Percentiles rank a stretch among this genome's conserved stretches.
These are phyloP conservation scores for Phenacoccus solenopsis DNA, from an alignment of 1,140 invertebrate species.

Conservation along the genomic window DNA sequence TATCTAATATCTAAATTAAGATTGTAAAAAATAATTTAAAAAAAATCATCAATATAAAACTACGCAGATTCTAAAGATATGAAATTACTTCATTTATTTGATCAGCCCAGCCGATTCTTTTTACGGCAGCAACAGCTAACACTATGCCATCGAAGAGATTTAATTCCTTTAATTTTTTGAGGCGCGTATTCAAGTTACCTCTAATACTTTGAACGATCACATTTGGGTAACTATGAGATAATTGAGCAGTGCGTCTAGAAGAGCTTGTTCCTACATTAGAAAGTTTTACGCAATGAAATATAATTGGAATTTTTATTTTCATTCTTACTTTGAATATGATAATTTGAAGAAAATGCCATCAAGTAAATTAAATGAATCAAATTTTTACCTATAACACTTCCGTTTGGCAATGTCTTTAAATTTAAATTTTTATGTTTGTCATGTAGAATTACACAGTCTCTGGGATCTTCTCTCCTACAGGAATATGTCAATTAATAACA, in stretches of 20 bases:
- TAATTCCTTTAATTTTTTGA: constrained; percentile 69
- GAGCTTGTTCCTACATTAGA: constrained; percentile 70
- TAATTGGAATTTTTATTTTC: neutral
- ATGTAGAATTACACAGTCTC: constrained; percentile 78
- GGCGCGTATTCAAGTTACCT: constrained; percentile 72
- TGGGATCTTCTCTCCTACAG: constrained; percentile 63
- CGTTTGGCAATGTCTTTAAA: constrained; percentile 52
- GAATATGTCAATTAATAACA: too few species aligned
- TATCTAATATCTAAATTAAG: constrained; percentile 44
- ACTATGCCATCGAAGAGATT: constrained; percentile 67
- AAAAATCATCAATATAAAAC: neutral
- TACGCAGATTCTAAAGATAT: constrained; percentile 28
- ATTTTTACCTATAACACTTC: constrained; percentile 60
- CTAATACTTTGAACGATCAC: constrained; percentile 69
- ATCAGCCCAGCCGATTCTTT: constrained; percentile 73
- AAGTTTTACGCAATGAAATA: neutral
- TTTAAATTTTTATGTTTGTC: constrained; percentile 48
- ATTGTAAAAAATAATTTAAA: neutral
- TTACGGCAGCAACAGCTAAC: constrained; percentile 76
- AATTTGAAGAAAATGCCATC: neutral
- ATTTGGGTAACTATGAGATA: constrained; percentile 64
- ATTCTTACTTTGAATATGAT: neutral
- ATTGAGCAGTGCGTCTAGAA: constrained; percentile 73
- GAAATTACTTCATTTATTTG: constrained; percentile 60
- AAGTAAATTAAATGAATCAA: neutral